These are phyloP conservation scores for Euborellia annulipes DNA, from an alignment of 1,140 invertebrate genomes.

Conservation along the genomic window DNA sequence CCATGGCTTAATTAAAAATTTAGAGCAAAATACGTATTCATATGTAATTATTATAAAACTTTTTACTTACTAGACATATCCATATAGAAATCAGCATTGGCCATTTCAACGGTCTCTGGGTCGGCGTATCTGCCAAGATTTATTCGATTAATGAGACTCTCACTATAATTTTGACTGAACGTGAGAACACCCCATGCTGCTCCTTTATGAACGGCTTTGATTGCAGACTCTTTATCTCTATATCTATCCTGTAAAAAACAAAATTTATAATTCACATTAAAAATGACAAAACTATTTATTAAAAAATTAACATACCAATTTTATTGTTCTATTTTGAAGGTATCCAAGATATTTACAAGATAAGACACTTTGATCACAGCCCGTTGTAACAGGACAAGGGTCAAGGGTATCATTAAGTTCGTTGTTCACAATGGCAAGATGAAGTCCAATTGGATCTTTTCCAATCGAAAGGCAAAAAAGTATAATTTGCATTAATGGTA, in stretches of 20 bases:
- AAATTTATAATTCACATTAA: slow-evolving; percentile 3
- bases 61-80: slow-evolving; percentile 40
- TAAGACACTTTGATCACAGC: slow-evolving; percentile 46
- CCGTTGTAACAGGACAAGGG: slow-evolving; percentile 25
- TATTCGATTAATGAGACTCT: slow-evolving; percentile 26
- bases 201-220: slow-evolving; percentile 28
- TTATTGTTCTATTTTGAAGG: slow-evolving; percentile 41
- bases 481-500: slow-evolving; percentile 83
- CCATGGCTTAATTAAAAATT: too few relatives aligned
- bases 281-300: too few relatives aligned
- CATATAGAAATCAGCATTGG: slow-evolving; percentile 29
- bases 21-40: too few relatives aligned
- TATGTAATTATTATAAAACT: too few relatives aligned
- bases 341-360: slow-evolving; percentile 62
- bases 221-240: slow-evolving; percentile 22
- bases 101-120: slow-evolving; percentile 28
- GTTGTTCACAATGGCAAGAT: slow-evolving; percentile 71
- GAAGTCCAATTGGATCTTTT: slow-evolving; percentile 66
- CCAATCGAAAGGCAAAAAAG: slow-evolving; percentile 91
- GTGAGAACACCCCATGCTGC: slow-evolving; percentile 34
- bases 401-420: slow-evolving; percentile 41
- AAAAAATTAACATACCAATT: slow-evolving; percentile 43
- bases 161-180: slow-evolving; percentile 32
- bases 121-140: slow-evolving; percentile 24
- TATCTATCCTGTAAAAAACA: slow-evolving; percentile 22